Evolutionary conservation across 2,888 invertebrate genomes (phyloP).

Genomic region (Philopedon plagiatum): DNA sequence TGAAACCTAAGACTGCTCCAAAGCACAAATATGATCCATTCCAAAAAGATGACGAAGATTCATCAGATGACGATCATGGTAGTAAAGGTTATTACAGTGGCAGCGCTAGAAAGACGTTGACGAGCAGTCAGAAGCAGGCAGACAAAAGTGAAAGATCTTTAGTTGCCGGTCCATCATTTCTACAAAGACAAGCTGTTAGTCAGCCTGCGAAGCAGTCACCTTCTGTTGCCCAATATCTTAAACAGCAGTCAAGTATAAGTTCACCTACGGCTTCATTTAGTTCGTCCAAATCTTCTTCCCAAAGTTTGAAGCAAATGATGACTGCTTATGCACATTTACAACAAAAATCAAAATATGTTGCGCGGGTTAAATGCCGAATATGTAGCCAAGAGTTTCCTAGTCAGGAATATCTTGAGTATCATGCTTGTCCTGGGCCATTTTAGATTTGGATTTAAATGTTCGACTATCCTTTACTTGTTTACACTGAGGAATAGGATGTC

Average conservation of each 20-base stretch:
- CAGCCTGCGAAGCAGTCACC: background rate
- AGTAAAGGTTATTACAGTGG: background rate
- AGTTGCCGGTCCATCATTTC: background rate
- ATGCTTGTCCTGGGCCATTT: conserved; percentile 39
- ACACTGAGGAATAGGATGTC: too few species aligned
- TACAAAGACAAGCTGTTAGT: background rate
- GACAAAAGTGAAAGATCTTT: background rate
- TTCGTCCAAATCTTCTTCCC: background rate
- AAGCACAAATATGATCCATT: background rate
- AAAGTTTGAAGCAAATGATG: background rate
- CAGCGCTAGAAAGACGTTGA: background rate
- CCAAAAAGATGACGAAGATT: background rate
- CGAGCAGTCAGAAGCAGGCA: background rate
- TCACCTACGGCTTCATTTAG: background rate
- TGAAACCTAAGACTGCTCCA: background rate
- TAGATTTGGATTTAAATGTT: background rate
- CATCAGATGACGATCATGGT: background rate
- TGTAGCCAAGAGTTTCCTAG: conserved; percentile 26
- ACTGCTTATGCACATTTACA: conserved; percentile 18
- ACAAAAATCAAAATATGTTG: background rate
- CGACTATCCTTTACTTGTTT: background rate
- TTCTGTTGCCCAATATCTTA: background rate
- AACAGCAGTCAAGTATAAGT: background rate
- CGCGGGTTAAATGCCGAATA: conserved; percentile 16
- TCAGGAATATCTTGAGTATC: conserved; percentile 15